Evolutionary conservation across 64 coral and sea anemone genomes (phyloP), one percentile per base, ranked within the genome.

Genomic region (Platygyra sinensis): DNA sequence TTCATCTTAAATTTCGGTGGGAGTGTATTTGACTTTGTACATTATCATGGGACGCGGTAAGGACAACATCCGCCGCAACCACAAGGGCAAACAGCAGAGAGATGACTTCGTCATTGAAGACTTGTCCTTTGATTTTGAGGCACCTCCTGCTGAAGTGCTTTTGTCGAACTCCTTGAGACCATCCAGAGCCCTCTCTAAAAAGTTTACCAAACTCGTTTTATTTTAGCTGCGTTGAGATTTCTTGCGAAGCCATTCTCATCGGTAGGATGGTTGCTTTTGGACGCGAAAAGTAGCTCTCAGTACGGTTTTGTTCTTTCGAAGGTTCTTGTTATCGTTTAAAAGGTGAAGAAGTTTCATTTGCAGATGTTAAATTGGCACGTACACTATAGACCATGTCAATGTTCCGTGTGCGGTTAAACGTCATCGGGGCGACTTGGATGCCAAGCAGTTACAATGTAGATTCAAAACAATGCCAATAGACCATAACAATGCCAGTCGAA

Each of bases 1-100:
- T 75, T 74, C 78, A 91, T 74, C 24, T 91, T 77, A 83, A 91
- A 91, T 72, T 91, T 91, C 0, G 89, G 89, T 39, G 89, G 78
- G n/a, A 17, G 14, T 72, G 64, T 91, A 83, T 83, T 91, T 91
- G 0, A 91, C 80, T 33, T 75, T 81, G 55, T 82, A 69, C 89
- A 83, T 91, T 24, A 79, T 79, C 50, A 82, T 67, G 10, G 28
- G 28, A 19, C 78, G 76, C 33, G 57, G n/a, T 79, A 7, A 79
- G n/a, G 38, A 22, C 86, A 79, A 19, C 86, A 80, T 39, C 83
- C 72, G 55, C 86, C 67, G 31, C 91, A 87, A 22, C 90, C 64
- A 63, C 82, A 29, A 33, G 64, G 52, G 60, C 27, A 30, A 12
- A 7, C n/a, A 82, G 30, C 79, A 83, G 5, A 80, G 79, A 50